Evolutionary conservation across 2,888 invertebrate genomes (phyloP).

Genomic region (Nomada flava): DNA sequence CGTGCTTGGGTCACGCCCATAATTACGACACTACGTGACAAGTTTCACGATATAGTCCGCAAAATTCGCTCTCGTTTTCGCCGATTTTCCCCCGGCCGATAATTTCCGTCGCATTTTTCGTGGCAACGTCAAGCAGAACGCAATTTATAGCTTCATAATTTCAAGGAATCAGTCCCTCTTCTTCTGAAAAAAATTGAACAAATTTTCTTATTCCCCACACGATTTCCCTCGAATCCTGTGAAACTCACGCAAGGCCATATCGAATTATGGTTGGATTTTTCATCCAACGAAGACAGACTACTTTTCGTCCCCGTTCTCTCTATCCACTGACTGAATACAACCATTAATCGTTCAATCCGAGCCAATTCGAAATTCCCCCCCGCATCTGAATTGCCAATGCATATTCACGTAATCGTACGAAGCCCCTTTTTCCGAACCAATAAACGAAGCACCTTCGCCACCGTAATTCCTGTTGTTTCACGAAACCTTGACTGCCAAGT

Average conservation of each 20-base stretch:
- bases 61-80: constrained; percentile 32
- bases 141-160: constrained; percentile 22
- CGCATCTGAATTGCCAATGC: not conserved
- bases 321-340: not conserved
- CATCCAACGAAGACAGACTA: not conserved
- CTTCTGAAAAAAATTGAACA: not conserved
- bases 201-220: not conserved
- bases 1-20: constrained; percentile 52
- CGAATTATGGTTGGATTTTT: too few relatives aligned
- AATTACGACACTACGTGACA: constrained; percentile 66
- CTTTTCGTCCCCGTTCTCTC: not conserved
- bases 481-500: not conserved
- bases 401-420: not conserved
- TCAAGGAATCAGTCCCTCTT: not conserved
- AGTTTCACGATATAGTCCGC: constrained; percentile 55
- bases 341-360: not conserved
- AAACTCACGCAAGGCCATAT: too few relatives aligned
- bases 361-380: not conserved
- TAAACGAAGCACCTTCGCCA: constrained; percentile 4
- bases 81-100: constrained; percentile 24
- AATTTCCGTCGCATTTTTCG: constrained; percentile 27
- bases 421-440: not conserved
- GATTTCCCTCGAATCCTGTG: not conserved
- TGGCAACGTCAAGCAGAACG: too few relatives aligned
- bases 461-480: not conserved